Percentiles rank a stretch among this genome's conserved stretches.
phyloP scores from a whole-genome alignment of 2,113 vertebrate genomes.

The Urocitellus parryii region DNA sequence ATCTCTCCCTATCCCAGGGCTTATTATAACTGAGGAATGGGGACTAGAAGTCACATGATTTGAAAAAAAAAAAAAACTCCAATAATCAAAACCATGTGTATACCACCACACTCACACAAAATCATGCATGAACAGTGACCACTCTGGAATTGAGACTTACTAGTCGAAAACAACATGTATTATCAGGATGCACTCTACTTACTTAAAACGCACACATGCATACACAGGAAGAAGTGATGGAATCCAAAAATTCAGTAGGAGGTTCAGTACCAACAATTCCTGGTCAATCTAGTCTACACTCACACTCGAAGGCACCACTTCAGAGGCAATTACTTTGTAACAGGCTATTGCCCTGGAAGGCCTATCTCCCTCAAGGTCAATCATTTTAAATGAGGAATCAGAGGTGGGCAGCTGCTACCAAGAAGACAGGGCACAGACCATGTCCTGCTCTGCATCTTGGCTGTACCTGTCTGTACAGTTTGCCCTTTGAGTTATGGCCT shows the following conservation, averaged over 20 bases:
- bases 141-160: conserved; percentile 3
- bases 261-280: background rate
- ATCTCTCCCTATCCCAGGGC: background rate
- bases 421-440: background rate
- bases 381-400: background rate
- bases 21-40: background rate
- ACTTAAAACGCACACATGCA: background rate
- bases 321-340: background rate
- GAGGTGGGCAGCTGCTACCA: background rate
- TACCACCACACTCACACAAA: background rate
- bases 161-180: background rate
- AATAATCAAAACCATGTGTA: background rate
- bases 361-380: background rate
- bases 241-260: background rate
- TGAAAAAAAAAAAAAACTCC: conserved; percentile 27
- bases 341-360: background rate
- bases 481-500: background rate
- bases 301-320: background rate
- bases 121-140: background rate
- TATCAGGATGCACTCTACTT: background rate
- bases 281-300: background rate
- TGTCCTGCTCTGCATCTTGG: background rate
- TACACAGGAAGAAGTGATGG: background rate
- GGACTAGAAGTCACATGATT: background rate
- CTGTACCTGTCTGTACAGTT: background rate